phyloP scores from a whole-genome alignment of 2,888 invertebrate genomes.

The Clivina fossor region DNA sequence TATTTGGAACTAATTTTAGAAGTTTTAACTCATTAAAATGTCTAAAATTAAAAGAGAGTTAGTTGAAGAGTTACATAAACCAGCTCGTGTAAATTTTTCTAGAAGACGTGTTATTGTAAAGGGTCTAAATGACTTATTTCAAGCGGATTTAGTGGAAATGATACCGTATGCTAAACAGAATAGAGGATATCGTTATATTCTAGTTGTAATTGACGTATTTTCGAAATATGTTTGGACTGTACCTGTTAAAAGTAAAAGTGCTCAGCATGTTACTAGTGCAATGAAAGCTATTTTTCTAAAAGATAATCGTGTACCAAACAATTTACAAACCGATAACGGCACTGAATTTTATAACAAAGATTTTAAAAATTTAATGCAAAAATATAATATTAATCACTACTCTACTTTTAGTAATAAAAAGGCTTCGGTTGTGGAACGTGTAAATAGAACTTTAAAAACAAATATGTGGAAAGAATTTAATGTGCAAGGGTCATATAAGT shows the following conservation, averaged over 20 bases:
- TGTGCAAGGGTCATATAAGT: too few species aligned
- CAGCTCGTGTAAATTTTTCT: constrained; percentile 44
- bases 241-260: constrained; percentile 45
- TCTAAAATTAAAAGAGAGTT: constrained; percentile 2
- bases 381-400: constrained; percentile 1
- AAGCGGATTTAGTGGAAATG: constrained; percentile 50
- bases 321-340: constrained; percentile 16
- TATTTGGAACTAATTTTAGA: not conserved
- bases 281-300: not conserved
- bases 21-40: not conserved
- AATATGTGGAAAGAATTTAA: constrained; percentile 11
- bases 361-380: not conserved
- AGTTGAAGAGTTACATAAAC: constrained; percentile 44
- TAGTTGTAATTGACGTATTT: constrained; percentile 47
- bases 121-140: constrained; percentile 48
- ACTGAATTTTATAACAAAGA: constrained; percentile 4
- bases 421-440: constrained; percentile 3
- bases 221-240: constrained; percentile 48
- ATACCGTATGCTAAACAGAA: constrained; percentile 43
- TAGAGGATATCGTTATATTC: constrained; percentile 44
- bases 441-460: too few species aligned
- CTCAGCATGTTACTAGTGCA: constrained; percentile 37
- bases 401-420: not conserved
- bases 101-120: constrained; percentile 40
- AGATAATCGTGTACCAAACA: too few species aligned